Evolutionary conservation across 1,140 invertebrate species (phyloP), one percentile per base, ranked within the genome.

Genomic region (Tetranychus cinnabarinus): DNA sequence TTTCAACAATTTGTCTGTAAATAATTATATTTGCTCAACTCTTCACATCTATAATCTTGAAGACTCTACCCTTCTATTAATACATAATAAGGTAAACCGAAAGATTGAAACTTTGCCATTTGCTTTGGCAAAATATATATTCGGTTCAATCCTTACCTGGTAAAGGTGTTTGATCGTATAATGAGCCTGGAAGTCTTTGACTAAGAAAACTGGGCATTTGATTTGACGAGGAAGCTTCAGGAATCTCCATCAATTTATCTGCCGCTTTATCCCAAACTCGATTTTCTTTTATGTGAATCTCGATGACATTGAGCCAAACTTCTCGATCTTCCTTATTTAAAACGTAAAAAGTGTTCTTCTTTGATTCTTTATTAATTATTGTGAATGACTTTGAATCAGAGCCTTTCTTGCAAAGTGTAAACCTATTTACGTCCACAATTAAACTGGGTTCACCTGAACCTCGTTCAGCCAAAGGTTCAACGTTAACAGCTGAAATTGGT

Each of bases 151-250:
- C 10, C 39, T 42, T 70, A 78, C 77, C 77, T 63, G 76, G 75
- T 33, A 80, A 68, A 54, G 78, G 77, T 42, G 77, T 80, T 70
- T 80, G 76, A 62, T 80, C 78, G 62, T 80, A 80, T 1, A 80
- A 65, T 36, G 79, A 79, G 54, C 77, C 76, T 62, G 78, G 77
- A 50, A 60, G 31, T 64, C 76, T 67, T 45, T 73, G 71, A 39
- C 71, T 72, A 42, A 70, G 69, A 36, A 72, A 71, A 4, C 69
- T 69, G 61, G 72, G 72, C 39, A 42, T 42, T 42, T 42, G 39
- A 42, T 6, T 42, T 42, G 39, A 42, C 10, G 39, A 42, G 58
- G 77, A 75, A 7, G 77, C 72, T 31, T 71, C 74, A 4, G 77
- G 74, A 10, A 82, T 75, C 63, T 79, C 74, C 76, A 82, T 80